phyloP scores from a whole-genome alignment of 2,888 invertebrate genomes.

The Patella caerulea region DNA sequence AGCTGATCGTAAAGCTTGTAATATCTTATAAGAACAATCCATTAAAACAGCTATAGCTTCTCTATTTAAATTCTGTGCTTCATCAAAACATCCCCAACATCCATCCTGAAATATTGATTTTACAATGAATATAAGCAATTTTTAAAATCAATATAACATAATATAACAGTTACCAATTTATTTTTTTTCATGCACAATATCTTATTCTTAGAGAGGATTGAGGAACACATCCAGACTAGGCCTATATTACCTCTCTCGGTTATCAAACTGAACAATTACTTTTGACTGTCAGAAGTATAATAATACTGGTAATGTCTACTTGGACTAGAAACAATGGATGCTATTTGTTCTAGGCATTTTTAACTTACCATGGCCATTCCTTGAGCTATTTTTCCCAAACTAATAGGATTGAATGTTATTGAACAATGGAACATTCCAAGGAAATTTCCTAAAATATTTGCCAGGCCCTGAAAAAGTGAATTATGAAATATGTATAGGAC shows the following conservation, averaged over 20 bases:
- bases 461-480: slow-evolving; percentile 59
- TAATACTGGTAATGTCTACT: not conserved
- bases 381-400: slow-evolving; percentile 64
- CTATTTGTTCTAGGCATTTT: not conserved
- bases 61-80: slow-evolving; percentile 58
- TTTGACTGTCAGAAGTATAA: not conserved
- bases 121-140: too few relatives aligned
- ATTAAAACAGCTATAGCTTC: slow-evolving; percentile 64
- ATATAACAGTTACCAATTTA: too few relatives aligned
- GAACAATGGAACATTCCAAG: slow-evolving; percentile 66
- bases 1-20: slow-evolving; percentile 58
- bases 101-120: slow-evolving; percentile 60
- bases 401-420: slow-evolving; percentile 53
- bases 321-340: too few relatives aligned
- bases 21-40: slow-evolving; percentile 63
- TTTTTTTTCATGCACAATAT: too few relatives aligned
- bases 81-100: slow-evolving; percentile 71
- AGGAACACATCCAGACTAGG: too few relatives aligned
- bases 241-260: too few relatives aligned
- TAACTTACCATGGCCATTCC: slow-evolving; percentile 67
- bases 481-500: too few relatives aligned
- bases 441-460: slow-evolving; percentile 66
- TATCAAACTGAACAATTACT: too few relatives aligned
- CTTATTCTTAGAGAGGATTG: too few relatives aligned
- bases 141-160: too few relatives aligned